Conservation (phyloP, 2,797 vertebrate genomes). For the Enteromius radiatus region DNA sequence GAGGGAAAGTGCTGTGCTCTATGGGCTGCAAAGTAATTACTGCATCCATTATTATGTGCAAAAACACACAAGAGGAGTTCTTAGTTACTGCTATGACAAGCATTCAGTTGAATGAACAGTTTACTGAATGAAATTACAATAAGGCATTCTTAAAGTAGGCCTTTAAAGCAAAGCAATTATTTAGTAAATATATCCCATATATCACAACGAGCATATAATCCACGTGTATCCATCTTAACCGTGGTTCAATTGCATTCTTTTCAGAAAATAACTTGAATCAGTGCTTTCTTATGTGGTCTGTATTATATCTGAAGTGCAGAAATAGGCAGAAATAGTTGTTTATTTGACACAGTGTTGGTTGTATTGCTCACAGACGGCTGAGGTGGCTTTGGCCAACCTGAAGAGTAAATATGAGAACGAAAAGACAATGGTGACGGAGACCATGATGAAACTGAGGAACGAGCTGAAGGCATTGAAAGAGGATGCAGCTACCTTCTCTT, state of each 20-base stretch:
- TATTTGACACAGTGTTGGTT: not conserved
- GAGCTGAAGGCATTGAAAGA: constrained; percentile 96
- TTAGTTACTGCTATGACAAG: not conserved
- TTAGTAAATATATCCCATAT: not conserved
- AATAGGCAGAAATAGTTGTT: constrained; percentile 14
- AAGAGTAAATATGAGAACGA: constrained; percentile 97
- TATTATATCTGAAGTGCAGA: not conserved
- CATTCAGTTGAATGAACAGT: not conserved
- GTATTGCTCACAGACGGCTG: constrained; percentile 83
- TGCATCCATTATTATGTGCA: constrained; percentile 25
- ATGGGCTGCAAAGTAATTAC: constrained; percentile 41
- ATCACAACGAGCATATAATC: constrained; percentile 24
- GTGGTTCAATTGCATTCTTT: not conserved
- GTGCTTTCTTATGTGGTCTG: not conserved
- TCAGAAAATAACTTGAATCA: not conserved
- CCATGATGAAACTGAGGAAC: constrained; percentile 95
- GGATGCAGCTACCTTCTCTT: constrained; percentile 97
- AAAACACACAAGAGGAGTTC: constrained; percentile 3
- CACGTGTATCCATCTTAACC: not conserved
- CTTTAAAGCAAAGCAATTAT: constrained; percentile 31
- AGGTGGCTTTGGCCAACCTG: constrained; percentile 91
- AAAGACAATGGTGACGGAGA: constrained; percentile 94
- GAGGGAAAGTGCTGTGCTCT: constrained; percentile 34
- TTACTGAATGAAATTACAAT: not conserved
- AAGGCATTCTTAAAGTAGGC: not conserved